phyloP scores from a whole-genome alignment of 2,797 vertebrate genomes.

The Bufotes viridis region DNA sequence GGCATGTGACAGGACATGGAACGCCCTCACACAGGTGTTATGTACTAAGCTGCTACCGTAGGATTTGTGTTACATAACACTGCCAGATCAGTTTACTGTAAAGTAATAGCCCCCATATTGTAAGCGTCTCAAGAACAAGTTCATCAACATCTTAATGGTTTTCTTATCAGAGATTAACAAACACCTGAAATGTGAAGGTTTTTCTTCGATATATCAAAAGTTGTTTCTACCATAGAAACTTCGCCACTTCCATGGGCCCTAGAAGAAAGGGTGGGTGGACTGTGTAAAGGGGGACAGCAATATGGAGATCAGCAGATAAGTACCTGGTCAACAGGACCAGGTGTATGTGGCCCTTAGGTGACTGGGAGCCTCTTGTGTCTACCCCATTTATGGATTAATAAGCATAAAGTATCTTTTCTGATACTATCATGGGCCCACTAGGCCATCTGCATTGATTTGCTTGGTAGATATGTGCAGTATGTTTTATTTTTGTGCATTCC shows the following conservation, averaged over 20 bases:
- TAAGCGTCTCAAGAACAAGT: background rate
- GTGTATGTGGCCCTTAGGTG: no score
- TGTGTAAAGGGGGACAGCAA: no score
- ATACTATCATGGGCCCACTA: no score
- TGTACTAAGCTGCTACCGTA: background rate
- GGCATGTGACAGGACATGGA: background rate
- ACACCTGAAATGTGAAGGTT: background rate
- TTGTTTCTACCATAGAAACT: background rate
- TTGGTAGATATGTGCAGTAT: no score
- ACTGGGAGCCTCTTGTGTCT: no score
- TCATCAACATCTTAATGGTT: background rate
- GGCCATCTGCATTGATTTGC: no score
- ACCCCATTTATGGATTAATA: no score
- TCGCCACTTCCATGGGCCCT: background rate
- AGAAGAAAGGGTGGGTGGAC: no score
- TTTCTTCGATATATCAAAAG: background rate
- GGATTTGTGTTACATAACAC: background rate
- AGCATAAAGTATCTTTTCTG: no score
- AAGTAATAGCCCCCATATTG: background rate
- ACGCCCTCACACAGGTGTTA: slow-evolving; percentile 10
- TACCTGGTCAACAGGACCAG: no score
- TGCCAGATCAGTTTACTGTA: slow-evolving; percentile 4
- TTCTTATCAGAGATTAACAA: background rate
- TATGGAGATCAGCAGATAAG: no score
- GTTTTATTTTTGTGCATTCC: no score